phyloP scores from a whole-genome alignment of 2,797 vertebrate genomes.

The Dromococcyx pavoninus region DNA sequence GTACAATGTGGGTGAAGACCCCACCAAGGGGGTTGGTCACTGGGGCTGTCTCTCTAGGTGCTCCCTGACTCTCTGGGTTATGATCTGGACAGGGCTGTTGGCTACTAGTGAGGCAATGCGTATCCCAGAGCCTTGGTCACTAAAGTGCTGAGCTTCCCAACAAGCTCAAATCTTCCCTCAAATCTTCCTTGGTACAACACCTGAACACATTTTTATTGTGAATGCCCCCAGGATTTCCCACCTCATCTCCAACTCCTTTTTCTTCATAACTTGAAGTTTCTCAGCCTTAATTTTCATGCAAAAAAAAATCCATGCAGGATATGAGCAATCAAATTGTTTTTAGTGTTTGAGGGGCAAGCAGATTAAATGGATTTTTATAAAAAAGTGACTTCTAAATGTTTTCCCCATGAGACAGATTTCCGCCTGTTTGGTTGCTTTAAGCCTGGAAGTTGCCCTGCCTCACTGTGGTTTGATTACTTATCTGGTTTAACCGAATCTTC shows the following conservation, averaged over 20 bases:
- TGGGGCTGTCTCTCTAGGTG: background rate
- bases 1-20: fast-evolving
- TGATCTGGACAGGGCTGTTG: background rate
- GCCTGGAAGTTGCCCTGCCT: background rate
- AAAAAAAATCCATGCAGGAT: background rate
- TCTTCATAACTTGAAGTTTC: background rate
- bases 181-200: background rate
- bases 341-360: background rate
- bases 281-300: background rate
- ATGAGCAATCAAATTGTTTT: background rate
- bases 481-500: background rate
- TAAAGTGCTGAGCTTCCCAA: background rate
- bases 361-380: background rate
- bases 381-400: background rate
- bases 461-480: background rate
- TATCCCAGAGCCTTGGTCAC: fast-evolving
- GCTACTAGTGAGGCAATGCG: fast-evolving
- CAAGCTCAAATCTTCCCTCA: fast-evolving
- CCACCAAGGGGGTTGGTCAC: background rate
- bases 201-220: background rate
- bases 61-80: fast-evolving
- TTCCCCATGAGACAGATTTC: background rate
- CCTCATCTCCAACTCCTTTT: background rate
- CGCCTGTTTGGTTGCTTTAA: background rate
- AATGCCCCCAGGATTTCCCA: background rate